phyloP scores from a whole-genome alignment of 2,888 invertebrate species.

The Cerastoderma edule region DNA sequence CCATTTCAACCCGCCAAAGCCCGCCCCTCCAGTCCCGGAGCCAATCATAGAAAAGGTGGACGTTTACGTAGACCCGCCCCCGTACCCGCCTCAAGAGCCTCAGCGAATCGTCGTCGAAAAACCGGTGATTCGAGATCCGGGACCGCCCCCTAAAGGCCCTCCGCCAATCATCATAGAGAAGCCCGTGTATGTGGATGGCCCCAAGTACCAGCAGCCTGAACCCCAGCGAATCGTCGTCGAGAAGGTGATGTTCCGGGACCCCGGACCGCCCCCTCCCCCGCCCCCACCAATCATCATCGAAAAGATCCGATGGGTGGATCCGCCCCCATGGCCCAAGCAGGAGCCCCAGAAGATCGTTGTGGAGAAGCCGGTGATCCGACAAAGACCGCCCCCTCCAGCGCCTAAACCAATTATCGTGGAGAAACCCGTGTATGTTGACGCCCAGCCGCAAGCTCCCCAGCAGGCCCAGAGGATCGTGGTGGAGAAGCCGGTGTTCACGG shows the following conservation, averaged over 20 bases:
- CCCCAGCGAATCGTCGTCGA: slow-evolving; percentile 54
- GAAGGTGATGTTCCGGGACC: slow-evolving; percentile 44
- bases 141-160: slow-evolving; percentile 45
- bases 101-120: slow-evolving; percentile 51
- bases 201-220: slow-evolving; percentile 42
- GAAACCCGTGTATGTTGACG: slow-evolving; percentile 51
- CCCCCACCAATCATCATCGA: slow-evolving; percentile 53
- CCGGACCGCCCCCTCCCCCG: slow-evolving; percentile 48
- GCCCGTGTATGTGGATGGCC: slow-evolving; percentile 31
- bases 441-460: slow-evolving; percentile 25
- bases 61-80: slow-evolving; percentile 39
- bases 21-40: slow-evolving; percentile 40
- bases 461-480: slow-evolving; percentile 44
- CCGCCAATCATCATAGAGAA: slow-evolving; percentile 48
- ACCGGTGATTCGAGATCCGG: slow-evolving; percentile 41
- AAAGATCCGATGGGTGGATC: slow-evolving; percentile 51
- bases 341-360: slow-evolving; percentile 50
- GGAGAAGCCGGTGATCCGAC: slow-evolving; percentile 51
- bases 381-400: slow-evolving; percentile 33
- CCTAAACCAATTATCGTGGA: slow-evolving; percentile 49
- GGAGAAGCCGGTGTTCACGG: slow-evolving; percentile 47
- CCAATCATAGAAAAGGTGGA: slow-evolving; percentile 40
- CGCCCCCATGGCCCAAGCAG: slow-evolving; percentile 52
- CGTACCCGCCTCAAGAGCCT: slow-evolving; percentile 41
- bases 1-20: slow-evolving; percentile 6